These are phyloP conservation scores for Hormiphora californensis DNA, from an alignment of 37 sponge, comb jelly and placozoan species.

Conservation along the genomic window DNA sequence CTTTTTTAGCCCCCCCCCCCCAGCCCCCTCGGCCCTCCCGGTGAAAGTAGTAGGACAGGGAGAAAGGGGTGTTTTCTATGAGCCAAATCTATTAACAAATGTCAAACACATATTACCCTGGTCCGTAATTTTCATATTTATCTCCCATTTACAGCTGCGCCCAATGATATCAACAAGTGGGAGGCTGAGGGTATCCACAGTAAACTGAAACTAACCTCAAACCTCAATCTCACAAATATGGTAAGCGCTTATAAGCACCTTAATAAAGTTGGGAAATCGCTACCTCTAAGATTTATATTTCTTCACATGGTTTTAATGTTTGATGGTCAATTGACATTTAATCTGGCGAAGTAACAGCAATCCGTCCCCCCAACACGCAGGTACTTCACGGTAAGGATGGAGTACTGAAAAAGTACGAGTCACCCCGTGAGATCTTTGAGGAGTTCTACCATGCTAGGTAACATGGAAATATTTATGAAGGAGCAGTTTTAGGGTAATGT, in stretches of 20 bases:
- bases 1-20: not conserved
- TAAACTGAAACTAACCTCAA: slow-evolving; percentile 89
- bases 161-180: slow-evolving; percentile 5
- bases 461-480: not conserved
- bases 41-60: no score
- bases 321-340: not conserved
- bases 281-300: no score
- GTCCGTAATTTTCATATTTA: no score
- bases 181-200: slow-evolving; percentile 71
- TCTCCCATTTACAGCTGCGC: no score
- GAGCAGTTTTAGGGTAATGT: not conserved
- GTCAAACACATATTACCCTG: no score
- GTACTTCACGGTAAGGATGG: slow-evolving; percentile 83
- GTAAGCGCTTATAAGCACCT: slow-evolving; percentile 31
- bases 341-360: no score
- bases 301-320: not conserved
- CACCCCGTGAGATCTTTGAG: slow-evolving; percentile 65
- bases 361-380: no score
- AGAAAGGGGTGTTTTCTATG: no score
- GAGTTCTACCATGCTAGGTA: slow-evolving; percentile 67
- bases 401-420: slow-evolving; percentile 70
- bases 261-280: no score
- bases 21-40: not conserved
- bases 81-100: no score
- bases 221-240: slow-evolving; percentile 63